Base-by-base conservation (phyloP, 2,888 invertebrate species). In the Malacosoma neustria region DNA sequence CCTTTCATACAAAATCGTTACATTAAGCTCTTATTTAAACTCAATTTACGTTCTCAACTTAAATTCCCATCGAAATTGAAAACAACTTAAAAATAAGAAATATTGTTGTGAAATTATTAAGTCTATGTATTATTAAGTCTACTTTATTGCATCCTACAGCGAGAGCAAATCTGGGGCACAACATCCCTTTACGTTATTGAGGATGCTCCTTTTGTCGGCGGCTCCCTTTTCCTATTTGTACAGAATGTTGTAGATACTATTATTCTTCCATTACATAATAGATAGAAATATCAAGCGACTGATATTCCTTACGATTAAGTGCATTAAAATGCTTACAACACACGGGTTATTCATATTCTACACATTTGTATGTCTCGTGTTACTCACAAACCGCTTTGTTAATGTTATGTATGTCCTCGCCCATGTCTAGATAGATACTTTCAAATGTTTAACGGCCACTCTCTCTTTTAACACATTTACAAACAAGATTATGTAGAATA, bases 281-380 rank as follows among this genome's bases (percentile, higher is more conserved):
- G 13, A 29, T 11, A 4, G 7, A 32, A n/a, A n/a, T n/a, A n/a
- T n/a, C n/a, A n/a, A n/a, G n/a, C n/a, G n/a, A n/a, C n/a, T n/a
- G n/a, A n/a, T n/a, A n/a, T n/a, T n/a, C n/a, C n/a, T 52, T 57
- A 41, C 45, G 56, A 40, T 43, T 41, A 55, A 47, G 60, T 66
- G n/a, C 64, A 72, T 80, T 71, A 64, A 51, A 58, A 80, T 79
- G 74, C 75, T 54, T 61, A 58, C 51, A 47, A 54, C 60, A 57
- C 59, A 60, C 43, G 54, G 54, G 48, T 58, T 46, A 66, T 59
- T 67, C 62, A 60, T 59, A 55, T 48, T 11, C 5, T 13, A 51
- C 53, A 56, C 61, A 70, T 76, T 75, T 64, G 69, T 75, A 76
- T 76, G 73, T 69, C 58, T 65, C 54, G 60, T 62, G 62, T 61